Percentiles rank a stretch among this genome's conserved stretches.
phyloP scores from a whole-genome alignment of 2,888 invertebrate species.

The Branchinecta sandiegonensis region DNA sequence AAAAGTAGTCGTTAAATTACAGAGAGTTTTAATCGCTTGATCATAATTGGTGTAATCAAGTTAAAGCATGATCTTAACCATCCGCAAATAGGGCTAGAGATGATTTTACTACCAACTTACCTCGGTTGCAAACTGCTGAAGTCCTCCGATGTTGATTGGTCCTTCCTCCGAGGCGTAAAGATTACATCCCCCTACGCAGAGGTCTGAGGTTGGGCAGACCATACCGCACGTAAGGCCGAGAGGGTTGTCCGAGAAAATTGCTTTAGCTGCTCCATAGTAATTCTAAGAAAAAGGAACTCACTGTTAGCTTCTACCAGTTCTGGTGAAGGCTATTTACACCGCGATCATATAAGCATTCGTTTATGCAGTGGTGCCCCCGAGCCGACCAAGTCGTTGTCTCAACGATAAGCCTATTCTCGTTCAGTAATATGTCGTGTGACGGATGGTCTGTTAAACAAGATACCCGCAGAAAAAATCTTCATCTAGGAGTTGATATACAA shows the following conservation, averaged over 20 bases:
- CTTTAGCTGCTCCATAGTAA: slow-evolving; percentile 92
- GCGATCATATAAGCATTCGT: slow-evolving; percentile 7
- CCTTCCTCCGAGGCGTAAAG: slow-evolving; percentile 91
- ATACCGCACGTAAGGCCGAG: slow-evolving; percentile 88
- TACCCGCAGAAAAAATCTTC: too few species aligned
- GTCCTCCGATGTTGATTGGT: slow-evolving; percentile 93
- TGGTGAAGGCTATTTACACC: background rate
- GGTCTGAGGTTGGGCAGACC: slow-evolving; percentile 97
- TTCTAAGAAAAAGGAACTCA: slow-evolving; percentile 45
- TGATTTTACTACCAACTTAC: slow-evolving; percentile 37
- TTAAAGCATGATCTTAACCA: too few species aligned
- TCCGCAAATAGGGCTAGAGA: background rate
- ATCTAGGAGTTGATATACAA: too few species aligned
- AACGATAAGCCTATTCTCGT: too few species aligned
- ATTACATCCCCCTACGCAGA: slow-evolving; percentile 97
- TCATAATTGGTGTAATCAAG: too few species aligned
- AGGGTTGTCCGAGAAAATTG: slow-evolving; percentile 93
- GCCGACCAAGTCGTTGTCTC: too few species aligned
- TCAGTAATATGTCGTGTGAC: too few species aligned
- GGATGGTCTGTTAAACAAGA: too few species aligned
- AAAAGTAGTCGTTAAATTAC: too few species aligned
- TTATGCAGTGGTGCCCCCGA: background rate
- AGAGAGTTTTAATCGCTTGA: too few species aligned
- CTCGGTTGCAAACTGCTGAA: slow-evolving; percentile 95
- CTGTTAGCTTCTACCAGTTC: too few species aligned